phyloP scores from a whole-genome alignment of 2,888 invertebrate species.

The Gerosis bhagava region DNA sequence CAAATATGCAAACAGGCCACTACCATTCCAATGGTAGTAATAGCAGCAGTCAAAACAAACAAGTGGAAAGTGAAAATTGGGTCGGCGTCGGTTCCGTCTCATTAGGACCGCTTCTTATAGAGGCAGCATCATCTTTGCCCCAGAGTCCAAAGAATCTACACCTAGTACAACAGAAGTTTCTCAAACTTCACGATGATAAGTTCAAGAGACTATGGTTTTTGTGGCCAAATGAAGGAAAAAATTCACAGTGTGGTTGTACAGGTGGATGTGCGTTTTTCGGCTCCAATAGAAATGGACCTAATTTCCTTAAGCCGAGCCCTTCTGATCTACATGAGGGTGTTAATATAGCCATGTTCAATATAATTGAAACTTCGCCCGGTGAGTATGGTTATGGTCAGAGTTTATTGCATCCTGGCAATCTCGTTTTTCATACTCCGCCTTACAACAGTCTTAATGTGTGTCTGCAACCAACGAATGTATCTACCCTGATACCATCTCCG shows the following conservation, averaged over 20 bases:
- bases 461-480: conserved; percentile 84
- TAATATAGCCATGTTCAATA: conserved; percentile 91
- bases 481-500: conserved; percentile 68
- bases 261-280: conserved; percentile 98
- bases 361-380: conserved; percentile 86
- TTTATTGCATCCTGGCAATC: conserved; percentile 91
- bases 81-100: conserved; percentile 95
- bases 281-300: conserved; percentile 92
- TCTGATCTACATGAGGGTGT: conserved; percentile 92
- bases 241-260: conserved; percentile 94
- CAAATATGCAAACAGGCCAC: conserved; percentile 80
- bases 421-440: conserved; percentile 95
- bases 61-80: conserved; percentile 87
- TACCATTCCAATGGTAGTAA: conserved; percentile 81
- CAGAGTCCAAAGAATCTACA: conserved; percentile 90
- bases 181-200: conserved; percentile 92
- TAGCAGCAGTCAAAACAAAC: conserved; percentile 55
- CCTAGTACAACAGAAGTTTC: conserved; percentile 90
- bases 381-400: conserved; percentile 98
- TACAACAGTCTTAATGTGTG: conserved; percentile 91
- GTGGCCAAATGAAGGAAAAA: conserved; percentile 90
- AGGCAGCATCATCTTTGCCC: conserved; percentile 93
- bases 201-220: conserved; percentile 96
- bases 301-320: conserved; percentile 93
- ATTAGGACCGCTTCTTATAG: conserved; percentile 94